Base-by-base conservation (phyloP, 1,140 invertebrate species). In the Amyelois transitella region DNA sequence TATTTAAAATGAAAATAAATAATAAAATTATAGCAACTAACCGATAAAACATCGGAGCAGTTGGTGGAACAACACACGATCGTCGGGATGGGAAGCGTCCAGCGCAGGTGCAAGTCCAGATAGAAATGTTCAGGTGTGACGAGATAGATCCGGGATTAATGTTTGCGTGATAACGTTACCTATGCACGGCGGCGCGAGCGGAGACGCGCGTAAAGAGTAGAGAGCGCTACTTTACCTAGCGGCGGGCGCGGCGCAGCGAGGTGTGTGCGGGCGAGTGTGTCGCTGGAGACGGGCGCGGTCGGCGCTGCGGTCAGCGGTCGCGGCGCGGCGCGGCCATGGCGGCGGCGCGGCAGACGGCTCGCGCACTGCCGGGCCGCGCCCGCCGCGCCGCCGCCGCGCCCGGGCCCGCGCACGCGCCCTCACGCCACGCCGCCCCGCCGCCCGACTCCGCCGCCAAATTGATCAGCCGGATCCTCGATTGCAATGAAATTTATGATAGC, bases 11-110 rank as follows among this genome's bases (percentile, higher is more conserved):
- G 12, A 38, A 38, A 38, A 2, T 38, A 38, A n/a, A 60, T 22
- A 47, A 32, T 45, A 49, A 55, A 57, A 58, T 61, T 44, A 22
- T 38, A 38, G 6, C 6, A 53, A 86, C 83, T 86, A 79, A 86
- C 81, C 83, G 81, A 83, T 69, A 79, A 74, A 77, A 73, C 83
- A 86, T 86, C 77, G 81, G 81, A 85, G 72, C 81, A 78, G 78
- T 82, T 77, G 74, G 81, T 75, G 69, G 77, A 75, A 75, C 80
- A 86, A 83, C 83, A 85, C 80, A 77, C 81, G 69, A 70, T 66
- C 73, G 71, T 78, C 70, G 69, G 69, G 38, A 25, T 62, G 60
- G 62, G 57, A 1, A 14, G 62, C 79, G 72, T 71, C 66, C 64
- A 56, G 71, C 62, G 28, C 60, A 67, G 64, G 45, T 51, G 60